phyloP scores from a whole-genome alignment of 2,113 vertebrate species.

The Rhinogobius similis region DNA sequence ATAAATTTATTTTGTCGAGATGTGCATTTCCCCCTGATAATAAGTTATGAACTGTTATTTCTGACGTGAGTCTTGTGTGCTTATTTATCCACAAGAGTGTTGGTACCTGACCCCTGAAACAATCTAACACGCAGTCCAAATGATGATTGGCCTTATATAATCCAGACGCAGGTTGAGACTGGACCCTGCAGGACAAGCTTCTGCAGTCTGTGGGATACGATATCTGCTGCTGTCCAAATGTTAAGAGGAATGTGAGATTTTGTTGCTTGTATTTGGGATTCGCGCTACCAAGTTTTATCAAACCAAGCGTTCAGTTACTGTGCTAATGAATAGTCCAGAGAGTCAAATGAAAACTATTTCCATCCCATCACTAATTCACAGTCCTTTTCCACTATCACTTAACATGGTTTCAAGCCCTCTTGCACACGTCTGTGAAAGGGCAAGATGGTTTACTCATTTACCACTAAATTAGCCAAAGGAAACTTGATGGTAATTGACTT shows the following conservation, averaged over 20 bases:
- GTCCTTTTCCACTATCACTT: constrained; percentile 19
- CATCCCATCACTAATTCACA: constrained; percentile 25
- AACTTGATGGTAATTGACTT: not conserved
- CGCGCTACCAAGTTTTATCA: constrained; percentile 44
- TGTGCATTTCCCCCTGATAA: no score
- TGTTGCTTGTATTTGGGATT: constrained; percentile 34
- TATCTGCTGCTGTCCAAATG: constrained; percentile 13
- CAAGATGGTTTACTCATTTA: not conserved
- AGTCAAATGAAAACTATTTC: constrained; percentile 43
- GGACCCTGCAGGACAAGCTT: not conserved
- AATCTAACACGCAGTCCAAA: not conserved
- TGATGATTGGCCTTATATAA: not conserved
- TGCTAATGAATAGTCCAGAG: constrained; percentile 46
- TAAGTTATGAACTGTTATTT: no score
- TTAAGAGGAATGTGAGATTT: constrained; percentile 34
- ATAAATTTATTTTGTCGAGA: not conserved
- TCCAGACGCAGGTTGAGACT: not conserved
- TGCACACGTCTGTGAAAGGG: not conserved
- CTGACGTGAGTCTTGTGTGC: not conserved
- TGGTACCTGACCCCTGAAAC: not conserved
- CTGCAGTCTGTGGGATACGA: not conserved
- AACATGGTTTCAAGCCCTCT: constrained; percentile 12
- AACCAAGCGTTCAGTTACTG: constrained; percentile 47
- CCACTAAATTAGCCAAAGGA: not conserved
- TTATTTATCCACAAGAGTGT: not conserved